Base-by-base conservation (phyloP, 2,888 invertebrate species). In the Dermolepida albohirtum region DNA sequence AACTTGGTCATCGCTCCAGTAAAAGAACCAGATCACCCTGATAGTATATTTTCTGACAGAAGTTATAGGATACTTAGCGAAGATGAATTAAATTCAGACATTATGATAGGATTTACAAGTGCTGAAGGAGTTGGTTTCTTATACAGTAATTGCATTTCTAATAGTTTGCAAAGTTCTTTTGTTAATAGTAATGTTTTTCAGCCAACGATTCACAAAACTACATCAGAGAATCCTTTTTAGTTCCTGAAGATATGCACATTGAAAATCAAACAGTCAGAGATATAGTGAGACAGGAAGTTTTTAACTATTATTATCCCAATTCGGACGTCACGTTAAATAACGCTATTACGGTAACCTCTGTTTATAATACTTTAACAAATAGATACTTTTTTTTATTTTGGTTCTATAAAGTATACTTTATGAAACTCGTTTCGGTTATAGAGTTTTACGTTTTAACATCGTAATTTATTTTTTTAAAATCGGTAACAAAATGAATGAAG, bases 21-120 rank as follows among this genome's bases (percentile, higher is more conserved):
- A 11, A 49, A 10, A 17, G 49, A 49, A 49, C 49, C 49, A 2
- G 22, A 49, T 8, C 49, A 49, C 5, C 17, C 22, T 22, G 22
- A 22, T 7, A 49, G 49, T 49, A 22, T 49, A 49, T 22, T 49
- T 49, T 49, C 49, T n/a, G 49, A 49, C 22, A 8, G 22, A 11
- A 22, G 22, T 7, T 49, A 49, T 17, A 8, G 49, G n/a, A 49
- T 49, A 1, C 11, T 49, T 2, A 49, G 49, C 49, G 49, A 16
- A 22, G 49, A 49, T 5, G 1, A 22, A 11, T 49, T 49, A n/a
- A 49, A 49, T 17, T 8, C 49, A 8, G 49, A 22, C 1, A 49
- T 49, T 22, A 8, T 49, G 8, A 8, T 49, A 11, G 49, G 49
- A 2, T 8, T 49, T 11, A 22, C 49, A n/a, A 49, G 22, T 22